A percentile compares a stretch with the other conserved stretches of the same genome.
These are phyloP conservation scores for Paradoxurus hermaphroditus DNA, from an alignment of 2,113 vertebrate species.

Conservation along the genomic window DNA sequence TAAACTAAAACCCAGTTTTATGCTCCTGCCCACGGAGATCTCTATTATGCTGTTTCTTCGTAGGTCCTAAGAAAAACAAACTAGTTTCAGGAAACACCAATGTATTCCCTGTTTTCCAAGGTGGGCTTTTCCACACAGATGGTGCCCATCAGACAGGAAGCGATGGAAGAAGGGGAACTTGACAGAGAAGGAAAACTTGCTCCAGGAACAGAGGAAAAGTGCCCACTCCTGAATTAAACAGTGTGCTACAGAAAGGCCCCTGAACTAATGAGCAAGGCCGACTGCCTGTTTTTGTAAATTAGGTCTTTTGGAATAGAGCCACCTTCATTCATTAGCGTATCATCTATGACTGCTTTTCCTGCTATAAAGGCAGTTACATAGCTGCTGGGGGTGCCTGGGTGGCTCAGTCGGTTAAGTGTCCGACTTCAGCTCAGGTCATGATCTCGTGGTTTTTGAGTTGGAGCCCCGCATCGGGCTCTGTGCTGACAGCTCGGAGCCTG, in stretches of 20 bases:
- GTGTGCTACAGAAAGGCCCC: too few relatives aligned
- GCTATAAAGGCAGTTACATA: neutral
- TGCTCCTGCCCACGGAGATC: neutral
- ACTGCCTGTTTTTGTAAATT: neutral
- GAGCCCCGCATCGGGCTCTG: too few relatives aligned
- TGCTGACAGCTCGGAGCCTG: too few relatives aligned
- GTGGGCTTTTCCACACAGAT: neutral
- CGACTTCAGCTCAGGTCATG: too few relatives aligned
- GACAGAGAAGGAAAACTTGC: neutral
- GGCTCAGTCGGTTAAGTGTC: too few relatives aligned
- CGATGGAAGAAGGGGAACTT: neutral
- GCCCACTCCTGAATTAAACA: neutral
- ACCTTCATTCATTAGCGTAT: neutral
- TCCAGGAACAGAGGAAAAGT: neutral
- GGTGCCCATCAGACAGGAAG: neutral
- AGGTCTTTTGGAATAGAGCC: neutral
- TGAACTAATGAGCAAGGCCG: neutral
- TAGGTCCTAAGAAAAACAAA: neutral
- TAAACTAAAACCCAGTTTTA: neutral
- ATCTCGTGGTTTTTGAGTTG: too few relatives aligned
- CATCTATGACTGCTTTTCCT: neutral
- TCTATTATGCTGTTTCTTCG: neutral
- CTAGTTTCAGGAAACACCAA: neutral
- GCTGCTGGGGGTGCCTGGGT: neutral
- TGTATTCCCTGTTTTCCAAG: neutral